These are phyloP conservation scores for Carabus problematicus DNA, from an alignment of 2,888 invertebrate genomes.

Conservation along the genomic window DNA sequence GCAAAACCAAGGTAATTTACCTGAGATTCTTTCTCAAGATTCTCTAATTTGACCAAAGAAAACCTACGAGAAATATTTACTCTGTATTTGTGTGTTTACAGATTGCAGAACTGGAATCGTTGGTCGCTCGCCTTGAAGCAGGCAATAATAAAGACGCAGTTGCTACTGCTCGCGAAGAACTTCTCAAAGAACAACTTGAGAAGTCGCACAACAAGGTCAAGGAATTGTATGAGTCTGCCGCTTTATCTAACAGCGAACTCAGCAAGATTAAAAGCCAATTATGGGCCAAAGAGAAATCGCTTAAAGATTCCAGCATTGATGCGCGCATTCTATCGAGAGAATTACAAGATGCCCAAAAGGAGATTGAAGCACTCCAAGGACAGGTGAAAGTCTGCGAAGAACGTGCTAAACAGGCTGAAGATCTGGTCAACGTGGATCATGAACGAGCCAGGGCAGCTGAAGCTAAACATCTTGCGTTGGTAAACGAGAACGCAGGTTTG, in stretches of 20 bases:
- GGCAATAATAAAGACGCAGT: slow-evolving; percentile 59
- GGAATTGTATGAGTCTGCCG: slow-evolving; percentile 57
- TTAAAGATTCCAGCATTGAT: slow-evolving; percentile 69
- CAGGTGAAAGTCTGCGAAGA: no score
- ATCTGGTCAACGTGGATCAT: no score
- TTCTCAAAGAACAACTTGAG: slow-evolving; percentile 54
- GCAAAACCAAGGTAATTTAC: no score
- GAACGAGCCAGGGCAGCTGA: no score
- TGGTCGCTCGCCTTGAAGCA: slow-evolving; percentile 57
- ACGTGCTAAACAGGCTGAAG: no score
- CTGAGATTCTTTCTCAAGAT: no score
- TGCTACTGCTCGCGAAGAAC: slow-evolving; percentile 57
- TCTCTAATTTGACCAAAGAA: no score
- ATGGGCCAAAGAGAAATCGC: slow-evolving; percentile 76
- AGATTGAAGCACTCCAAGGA: slow-evolving; percentile 43
- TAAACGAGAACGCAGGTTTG: no score
- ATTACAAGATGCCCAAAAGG: slow-evolving; percentile 66
- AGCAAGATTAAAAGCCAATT: slow-evolving; percentile 72
- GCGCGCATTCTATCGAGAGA: slow-evolving; percentile 69
- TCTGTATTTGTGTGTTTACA: no score
- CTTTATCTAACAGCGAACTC: slow-evolving; percentile 72
- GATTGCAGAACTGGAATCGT: slow-evolving; percentile 56
- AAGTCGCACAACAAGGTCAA: slow-evolving; percentile 53
- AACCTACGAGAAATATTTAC: no score
- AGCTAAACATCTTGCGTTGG: no score